These are phyloP conservation scores for Cygnus olor DNA, from an alignment of 2,797 vertebrate genomes.

Conservation along the genomic window DNA sequence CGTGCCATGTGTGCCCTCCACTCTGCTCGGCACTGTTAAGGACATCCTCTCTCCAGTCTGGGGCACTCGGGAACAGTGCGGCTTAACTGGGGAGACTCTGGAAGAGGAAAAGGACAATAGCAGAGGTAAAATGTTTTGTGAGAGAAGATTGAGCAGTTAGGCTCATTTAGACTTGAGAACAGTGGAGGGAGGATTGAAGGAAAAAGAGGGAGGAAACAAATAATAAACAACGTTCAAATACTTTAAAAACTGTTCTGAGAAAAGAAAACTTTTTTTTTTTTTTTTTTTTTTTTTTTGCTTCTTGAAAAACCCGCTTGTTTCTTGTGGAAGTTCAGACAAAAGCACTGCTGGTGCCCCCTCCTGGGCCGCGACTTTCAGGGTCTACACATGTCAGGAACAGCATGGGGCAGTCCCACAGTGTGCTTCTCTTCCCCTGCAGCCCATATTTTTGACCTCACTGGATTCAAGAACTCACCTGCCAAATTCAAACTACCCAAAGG, in stretches of 20 bases:
- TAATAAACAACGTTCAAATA: rapidly evolving
- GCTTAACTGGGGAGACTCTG: background rate
- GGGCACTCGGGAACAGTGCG: background rate
- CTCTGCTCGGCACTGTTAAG: background rate
- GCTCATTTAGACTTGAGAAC: rapidly evolving
- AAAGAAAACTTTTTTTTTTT: background rate
- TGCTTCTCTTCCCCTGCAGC: background rate
- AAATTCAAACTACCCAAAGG: background rate
- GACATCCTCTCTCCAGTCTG: rapidly evolving
- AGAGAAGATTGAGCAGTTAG: rapidly evolving
- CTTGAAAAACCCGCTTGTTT: rapidly evolving
- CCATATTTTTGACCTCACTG: no score
- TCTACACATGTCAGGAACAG: background rate
- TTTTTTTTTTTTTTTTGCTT: no score
- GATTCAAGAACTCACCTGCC: background rate
- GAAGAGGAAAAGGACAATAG: rapidly evolving
- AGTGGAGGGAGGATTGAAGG: rapidly evolving
- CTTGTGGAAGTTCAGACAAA: no score
- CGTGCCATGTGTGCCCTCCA: rapidly evolving
- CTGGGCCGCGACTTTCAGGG: background rate
- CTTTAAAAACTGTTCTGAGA: background rate
- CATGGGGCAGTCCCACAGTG: background rate
- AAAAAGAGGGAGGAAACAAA: background rate
- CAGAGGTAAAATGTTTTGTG: background rate
- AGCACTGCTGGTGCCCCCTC: no score